Conservation (phyloP, 1,140 invertebrate genomes). For the Neoseiulus cucumeris region DNA sequence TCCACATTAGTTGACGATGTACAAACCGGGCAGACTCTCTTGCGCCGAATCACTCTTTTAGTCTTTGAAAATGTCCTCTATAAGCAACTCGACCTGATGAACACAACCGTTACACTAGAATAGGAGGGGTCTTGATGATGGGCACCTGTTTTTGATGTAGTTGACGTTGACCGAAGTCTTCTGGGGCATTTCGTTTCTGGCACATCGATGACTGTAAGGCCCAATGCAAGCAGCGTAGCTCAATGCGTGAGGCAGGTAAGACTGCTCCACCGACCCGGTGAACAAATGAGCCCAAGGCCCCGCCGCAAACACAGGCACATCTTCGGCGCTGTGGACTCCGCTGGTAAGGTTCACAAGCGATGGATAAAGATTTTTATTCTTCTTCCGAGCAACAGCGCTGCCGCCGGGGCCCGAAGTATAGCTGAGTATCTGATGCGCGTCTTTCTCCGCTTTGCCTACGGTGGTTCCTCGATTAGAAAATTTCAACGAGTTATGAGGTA, state of each 20-base stretch:
- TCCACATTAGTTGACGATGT: too few species aligned
- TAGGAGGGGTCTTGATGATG: too few species aligned
- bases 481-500: too few species aligned
- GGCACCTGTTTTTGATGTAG: conserved; percentile 6
- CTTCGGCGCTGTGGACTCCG: neutral
- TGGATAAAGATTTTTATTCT: neutral
- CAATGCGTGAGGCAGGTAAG: neutral
- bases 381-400: neutral
- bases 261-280: neutral
- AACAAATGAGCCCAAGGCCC: conserved; percentile 9
- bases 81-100: too few species aligned
- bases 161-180: conserved; percentile 5
- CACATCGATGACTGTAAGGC: neutral
- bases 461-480: neutral
- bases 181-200: neutral
- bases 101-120: too few species aligned
- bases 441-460: neutral
- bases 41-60: too few species aligned
- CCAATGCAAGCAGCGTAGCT: neutral
- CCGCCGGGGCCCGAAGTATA: neutral
- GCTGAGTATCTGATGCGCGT: neutral
- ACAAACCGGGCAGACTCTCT: too few species aligned
- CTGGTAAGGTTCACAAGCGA: neutral
- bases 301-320: neutral
- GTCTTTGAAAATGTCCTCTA: too few species aligned